A percentile compares a stretch with the other conserved stretches of the same genome.
Conservation (phyloP, 2,888 invertebrate species). For the Dryobota labecula region DNA sequence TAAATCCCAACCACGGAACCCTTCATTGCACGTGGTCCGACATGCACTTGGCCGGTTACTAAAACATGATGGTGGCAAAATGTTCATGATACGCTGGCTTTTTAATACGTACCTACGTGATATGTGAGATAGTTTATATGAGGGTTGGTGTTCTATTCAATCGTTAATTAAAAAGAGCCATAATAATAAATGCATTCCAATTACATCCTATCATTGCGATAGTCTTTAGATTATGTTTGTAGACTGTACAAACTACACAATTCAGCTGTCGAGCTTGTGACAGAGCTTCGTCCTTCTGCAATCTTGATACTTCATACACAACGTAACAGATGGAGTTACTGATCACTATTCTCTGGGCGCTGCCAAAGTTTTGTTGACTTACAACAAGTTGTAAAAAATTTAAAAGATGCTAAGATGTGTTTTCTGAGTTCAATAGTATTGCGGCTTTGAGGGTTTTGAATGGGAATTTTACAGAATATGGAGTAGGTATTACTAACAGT, state of each 20-base stretch:
- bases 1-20: too few species aligned
- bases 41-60: too few species aligned
- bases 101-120: neutral
- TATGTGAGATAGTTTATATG: neutral
- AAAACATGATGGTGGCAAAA: neutral
- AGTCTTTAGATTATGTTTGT: too few species aligned
- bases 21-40: too few species aligned
- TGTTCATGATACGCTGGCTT: neutral
- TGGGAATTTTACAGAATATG: too few species aligned
- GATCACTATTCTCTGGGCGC: neutral
- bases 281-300: neutral
- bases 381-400: neutral
- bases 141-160: neutral
- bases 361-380: neutral
- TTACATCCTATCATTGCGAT: too few species aligned
- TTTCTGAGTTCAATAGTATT: neutral
- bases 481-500: neutral
- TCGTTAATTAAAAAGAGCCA: too few species aligned
- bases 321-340: constrained; percentile 51
- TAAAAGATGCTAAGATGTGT: neutral
- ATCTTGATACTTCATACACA: constrained; percentile 25
- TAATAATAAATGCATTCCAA: neutral
- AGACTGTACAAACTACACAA: neutral
- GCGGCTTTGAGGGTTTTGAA: too few species aligned
- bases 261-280: neutral